phyloP scores from a whole-genome alignment of 2,113 vertebrate genomes.

The Nothocercus julius region DNA sequence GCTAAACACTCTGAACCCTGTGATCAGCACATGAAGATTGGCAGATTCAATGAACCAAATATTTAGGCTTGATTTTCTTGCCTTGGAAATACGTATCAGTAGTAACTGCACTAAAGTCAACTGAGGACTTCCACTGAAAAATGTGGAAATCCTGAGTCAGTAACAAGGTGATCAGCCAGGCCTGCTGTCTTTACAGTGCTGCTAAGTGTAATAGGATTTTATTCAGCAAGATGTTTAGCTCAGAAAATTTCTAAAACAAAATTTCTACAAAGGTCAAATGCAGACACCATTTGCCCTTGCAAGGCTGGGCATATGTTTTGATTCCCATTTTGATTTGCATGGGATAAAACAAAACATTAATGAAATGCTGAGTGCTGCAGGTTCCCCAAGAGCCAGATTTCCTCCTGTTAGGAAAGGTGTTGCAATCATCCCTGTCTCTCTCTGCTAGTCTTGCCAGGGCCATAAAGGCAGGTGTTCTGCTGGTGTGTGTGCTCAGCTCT shows the following conservation, averaged over 20 bases:
- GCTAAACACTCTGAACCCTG: not conserved
- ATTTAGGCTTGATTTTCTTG: not conserved
- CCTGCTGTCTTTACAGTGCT: not conserved
- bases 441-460: not conserved
- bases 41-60: not conserved
- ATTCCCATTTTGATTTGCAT: not conserved
- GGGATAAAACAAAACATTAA: not conserved
- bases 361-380: not conserved
- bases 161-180: not conserved
- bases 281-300: not conserved
- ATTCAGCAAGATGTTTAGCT: not conserved
- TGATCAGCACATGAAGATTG: not conserved
- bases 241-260: not conserved
- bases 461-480: not conserved
- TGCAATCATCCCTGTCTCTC: not conserved
- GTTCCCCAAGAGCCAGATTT: not conserved
- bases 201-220: not conserved
- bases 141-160: not conserved
- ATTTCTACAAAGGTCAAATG: not conserved
- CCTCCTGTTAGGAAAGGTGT: not conserved
- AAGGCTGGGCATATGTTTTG: not conserved
- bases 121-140: not conserved
- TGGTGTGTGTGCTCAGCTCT: not conserved
- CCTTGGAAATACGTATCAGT: not conserved
- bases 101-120: not conserved